Base-by-base conservation (phyloP, 2,888 invertebrate species). In the Spisula subtruncata region DNA sequence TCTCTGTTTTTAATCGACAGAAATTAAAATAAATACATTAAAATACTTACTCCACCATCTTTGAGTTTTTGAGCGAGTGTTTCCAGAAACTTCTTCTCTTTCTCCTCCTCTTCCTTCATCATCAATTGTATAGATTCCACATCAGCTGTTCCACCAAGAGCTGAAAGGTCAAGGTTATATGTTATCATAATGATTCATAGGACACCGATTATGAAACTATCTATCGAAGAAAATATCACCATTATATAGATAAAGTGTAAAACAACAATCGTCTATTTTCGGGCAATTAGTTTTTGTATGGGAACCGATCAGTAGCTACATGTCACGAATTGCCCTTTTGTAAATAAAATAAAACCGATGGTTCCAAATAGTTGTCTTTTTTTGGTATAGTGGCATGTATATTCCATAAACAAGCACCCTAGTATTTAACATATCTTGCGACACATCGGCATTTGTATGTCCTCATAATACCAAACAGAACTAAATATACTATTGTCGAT, bases 11-110 rank as follows among this genome's bases (percentile, higher is more conserved):
- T n/a, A 41, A 41, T 41, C 41, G 41, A 41, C 41, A 8, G 8
- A 41, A 41, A 41, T 5, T 41, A 41, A 41, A 41, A n/a, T n/a
- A n/a, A 41, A 41, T 41, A 41, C 41, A 8, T 41, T 41, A 5
- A 8, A 41, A 41, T 8, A 41, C 94, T 92, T 85, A 95, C 95
- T 88, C 94, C 94, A 16, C 91, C 93, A 16, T 91, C 90, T 80
- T 93, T 93, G 6, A 95, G 92, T 86, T 94, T 94, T 85, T 93
- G 84, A 25, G 94, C 94, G 12, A 95, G 90, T 16, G 85, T 84
- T 32, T 95, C 93, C 29, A 92, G 56, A 35, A 92, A 88, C 16
- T 32, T 82, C 66, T 91, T 90, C 35, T 92, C 92, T 51, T 92
- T 92, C 6, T 56, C 90, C 32, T 92, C 92, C 51, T 92, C 92